These are phyloP conservation scores for Eumaeus atala DNA, from an alignment of 1,140 invertebrate genomes.

Conservation along the genomic window DNA sequence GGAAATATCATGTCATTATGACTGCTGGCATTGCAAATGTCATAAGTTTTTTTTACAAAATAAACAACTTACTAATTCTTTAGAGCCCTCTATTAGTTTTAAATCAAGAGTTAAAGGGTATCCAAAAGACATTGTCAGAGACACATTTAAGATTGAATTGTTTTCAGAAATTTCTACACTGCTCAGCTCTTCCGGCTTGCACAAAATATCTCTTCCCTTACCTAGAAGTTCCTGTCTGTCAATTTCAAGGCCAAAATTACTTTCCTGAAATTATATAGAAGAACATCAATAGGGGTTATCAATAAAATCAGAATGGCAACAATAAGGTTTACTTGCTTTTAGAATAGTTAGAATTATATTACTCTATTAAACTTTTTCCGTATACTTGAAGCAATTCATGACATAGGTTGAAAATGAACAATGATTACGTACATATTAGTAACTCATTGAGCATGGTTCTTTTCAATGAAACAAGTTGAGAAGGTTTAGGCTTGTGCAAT, in stretches of 20 bases:
- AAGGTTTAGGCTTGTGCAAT: too few species aligned
- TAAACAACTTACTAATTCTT: constrained; percentile 37
- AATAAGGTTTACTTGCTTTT: too few species aligned
- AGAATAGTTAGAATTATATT: too few species aligned
- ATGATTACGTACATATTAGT: not conserved
- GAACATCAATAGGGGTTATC: too few species aligned
- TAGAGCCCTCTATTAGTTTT: constrained; percentile 35
- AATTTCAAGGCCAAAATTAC: constrained; percentile 43
- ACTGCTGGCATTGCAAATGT: too few species aligned
- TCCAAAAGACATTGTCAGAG: constrained; percentile 31
- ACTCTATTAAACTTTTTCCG: too few species aligned
- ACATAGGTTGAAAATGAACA: not conserved
- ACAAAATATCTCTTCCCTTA: constrained; percentile 38
- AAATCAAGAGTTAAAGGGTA: constrained; percentile 40
- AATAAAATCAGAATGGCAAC: too few species aligned
- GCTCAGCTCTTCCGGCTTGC: constrained; percentile 33
- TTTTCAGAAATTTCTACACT: constrained; percentile 24
- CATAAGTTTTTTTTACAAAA: not conserved
- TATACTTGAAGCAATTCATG: not conserved
- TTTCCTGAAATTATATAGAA: constrained; percentile 35
- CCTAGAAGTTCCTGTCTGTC: constrained; percentile 31
- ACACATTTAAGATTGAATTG: constrained; percentile 29
- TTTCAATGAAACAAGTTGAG: too few species aligned
- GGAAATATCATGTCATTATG: too few species aligned
- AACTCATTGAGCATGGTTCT: too few species aligned